These are phyloP conservation scores for Cyclina sinensis DNA, from an alignment of 1,140 invertebrate species.

Conservation along the genomic window DNA sequence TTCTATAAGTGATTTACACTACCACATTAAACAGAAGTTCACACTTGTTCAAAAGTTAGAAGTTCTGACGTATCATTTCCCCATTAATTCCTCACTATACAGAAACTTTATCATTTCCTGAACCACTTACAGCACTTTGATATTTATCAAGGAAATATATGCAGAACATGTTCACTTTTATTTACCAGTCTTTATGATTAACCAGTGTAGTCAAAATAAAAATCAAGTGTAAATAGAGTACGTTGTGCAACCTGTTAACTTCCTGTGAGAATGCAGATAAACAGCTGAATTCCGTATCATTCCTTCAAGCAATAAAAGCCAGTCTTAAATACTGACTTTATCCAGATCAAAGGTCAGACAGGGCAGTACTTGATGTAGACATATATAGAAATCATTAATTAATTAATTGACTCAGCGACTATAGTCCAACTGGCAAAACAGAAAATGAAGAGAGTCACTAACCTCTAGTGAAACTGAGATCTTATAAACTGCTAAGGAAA, in stretches of 20 bases:
- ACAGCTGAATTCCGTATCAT: not conserved
- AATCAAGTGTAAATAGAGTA: not conserved
- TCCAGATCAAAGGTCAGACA: not conserved
- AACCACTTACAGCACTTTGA: not conserved
- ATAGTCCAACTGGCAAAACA: not conserved
- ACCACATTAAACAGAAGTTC: not conserved
- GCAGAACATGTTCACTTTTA: not conserved
- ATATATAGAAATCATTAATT: not conserved
- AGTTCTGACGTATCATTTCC: not conserved
- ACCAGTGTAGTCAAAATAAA: not conserved
- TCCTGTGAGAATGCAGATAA: not conserved
- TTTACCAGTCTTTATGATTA: not conserved
- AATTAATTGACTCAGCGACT: not conserved
- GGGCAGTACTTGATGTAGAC: not conserved
- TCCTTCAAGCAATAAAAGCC: not conserved
- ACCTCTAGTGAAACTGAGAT: no score
- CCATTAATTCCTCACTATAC: not conserved
- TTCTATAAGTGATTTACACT: not conserved
- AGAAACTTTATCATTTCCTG: not conserved
- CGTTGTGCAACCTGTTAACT: not conserved
- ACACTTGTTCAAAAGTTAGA: constrained; percentile 2
- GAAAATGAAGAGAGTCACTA: not conserved
- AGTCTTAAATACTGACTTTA: not conserved
- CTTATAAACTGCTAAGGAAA: no score
- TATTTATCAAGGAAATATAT: not conserved